These are phyloP conservation scores for Drosophila equinoxialis DNA, from an alignment of 1,140 invertebrate genomes.

Conservation along the genomic window DNA sequence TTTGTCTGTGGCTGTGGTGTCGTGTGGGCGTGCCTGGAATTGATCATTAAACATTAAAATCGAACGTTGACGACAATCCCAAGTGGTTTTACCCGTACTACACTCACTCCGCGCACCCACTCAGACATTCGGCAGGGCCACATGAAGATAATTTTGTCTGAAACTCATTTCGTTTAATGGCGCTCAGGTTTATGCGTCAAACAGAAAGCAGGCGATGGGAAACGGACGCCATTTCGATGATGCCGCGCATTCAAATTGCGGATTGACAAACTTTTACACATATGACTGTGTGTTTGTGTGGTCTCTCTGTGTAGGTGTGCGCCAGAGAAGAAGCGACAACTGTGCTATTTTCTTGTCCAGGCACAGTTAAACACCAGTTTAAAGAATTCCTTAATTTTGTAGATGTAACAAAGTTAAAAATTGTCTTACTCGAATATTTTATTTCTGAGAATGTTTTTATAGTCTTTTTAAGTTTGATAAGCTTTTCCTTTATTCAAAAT, in stretches of 20 bases:
- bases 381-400: too few relatives aligned
- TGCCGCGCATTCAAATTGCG: conserved; percentile 76
- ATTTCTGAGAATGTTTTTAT: too few relatives aligned
- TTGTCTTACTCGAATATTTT: neutral
- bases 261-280: conserved; percentile 72
- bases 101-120: conserved; percentile 14
- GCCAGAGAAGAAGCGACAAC: conserved; percentile 14
- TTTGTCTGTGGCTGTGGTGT: conserved; percentile 13
- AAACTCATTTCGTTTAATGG: conserved; percentile 81
- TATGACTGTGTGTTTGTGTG: neutral
- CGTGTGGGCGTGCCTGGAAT: conserved; percentile 36
- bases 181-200: conserved; percentile 72
- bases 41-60: conserved; percentile 70
- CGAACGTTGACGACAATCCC: conserved; percentile 38
- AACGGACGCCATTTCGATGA: conserved; percentile 62
- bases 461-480: neutral
- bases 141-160: conserved; percentile 70
- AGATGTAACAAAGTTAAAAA: neutral
- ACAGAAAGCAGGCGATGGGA: conserved; percentile 53
- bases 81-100: conserved; percentile 25
- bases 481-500: neutral
- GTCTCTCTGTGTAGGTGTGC: conserved; percentile 4
- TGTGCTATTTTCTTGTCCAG: conserved; percentile 26
- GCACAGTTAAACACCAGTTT: neutral
- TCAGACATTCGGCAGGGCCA: conserved; percentile 7